Percentiles rank a stretch among this genome's conserved stretches.
Conservation (phyloP, 2,113 vertebrate genomes). For the Ptychochromis oligacanthus region DNA sequence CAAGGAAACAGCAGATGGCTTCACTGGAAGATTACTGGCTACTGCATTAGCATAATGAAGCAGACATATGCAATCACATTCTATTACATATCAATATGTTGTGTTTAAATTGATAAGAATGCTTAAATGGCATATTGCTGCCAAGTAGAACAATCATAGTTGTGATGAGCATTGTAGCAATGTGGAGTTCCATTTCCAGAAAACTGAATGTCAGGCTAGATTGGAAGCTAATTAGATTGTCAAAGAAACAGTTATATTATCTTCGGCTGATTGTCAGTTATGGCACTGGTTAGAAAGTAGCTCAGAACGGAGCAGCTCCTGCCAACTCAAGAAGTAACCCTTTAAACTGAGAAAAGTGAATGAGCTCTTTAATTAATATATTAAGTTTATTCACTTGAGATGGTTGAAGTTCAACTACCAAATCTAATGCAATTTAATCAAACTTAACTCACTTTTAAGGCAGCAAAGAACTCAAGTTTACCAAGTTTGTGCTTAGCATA, state of each 20-base stretch:
- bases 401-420: rapidly evolving
- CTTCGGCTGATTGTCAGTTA: background rate
- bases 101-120: background rate
- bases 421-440: background rate
- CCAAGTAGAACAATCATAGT: background rate
- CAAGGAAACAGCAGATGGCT: background rate
- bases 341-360: rapidly evolving
- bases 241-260: background rate
- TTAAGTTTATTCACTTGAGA: rapidly evolving
- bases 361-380: background rate
- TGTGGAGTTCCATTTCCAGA: background rate
- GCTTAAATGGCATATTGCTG: background rate
- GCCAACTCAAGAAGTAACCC: background rate
- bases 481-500: background rate
- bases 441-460: background rate
- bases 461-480: background rate
- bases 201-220: background rate
- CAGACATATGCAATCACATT: background rate
- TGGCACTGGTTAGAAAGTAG: background rate
- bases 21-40: background rate
- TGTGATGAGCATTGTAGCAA: background rate
- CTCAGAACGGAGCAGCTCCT: background rate
- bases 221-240: background rate
- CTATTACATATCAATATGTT: background rate
- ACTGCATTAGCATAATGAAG: background rate